These are phyloP conservation scores for Cyanocitta stelleri DNA, from an alignment of 2,113 vertebrate genomes.

Conservation along the genomic window DNA sequence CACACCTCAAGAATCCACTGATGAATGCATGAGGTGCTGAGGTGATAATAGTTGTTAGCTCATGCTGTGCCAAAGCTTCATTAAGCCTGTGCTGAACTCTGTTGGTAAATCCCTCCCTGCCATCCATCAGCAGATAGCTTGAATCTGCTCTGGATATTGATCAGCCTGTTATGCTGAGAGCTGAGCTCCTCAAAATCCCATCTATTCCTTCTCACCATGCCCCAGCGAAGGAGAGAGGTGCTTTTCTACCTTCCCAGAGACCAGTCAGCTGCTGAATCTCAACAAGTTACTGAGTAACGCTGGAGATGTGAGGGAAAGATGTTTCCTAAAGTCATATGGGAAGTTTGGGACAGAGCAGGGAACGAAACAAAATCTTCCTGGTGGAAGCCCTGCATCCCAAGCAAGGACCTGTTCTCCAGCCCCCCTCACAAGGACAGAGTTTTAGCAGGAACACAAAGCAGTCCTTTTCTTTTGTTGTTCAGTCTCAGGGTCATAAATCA, in stretches of 20 bases:
- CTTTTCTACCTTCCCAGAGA: background rate
- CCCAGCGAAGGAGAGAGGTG: background rate
- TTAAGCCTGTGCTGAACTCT: constrained; percentile 25
- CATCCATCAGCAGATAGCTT: background rate
- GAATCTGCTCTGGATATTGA: background rate
- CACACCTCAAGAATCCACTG: background rate
- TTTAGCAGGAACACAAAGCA: background rate
- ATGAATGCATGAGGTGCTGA: background rate
- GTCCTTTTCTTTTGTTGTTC: background rate
- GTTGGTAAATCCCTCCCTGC: background rate
- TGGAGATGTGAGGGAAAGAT: background rate
- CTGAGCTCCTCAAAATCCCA: background rate
- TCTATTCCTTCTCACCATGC: background rate
- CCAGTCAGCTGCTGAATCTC: background rate
- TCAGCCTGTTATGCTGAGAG: background rate
- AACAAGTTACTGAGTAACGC: background rate
- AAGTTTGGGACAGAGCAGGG: background rate
- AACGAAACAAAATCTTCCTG: background rate
- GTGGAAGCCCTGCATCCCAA: background rate
- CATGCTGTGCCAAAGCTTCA: background rate
- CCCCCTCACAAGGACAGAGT: background rate
- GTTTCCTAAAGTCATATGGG: background rate
- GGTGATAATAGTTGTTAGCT: constrained; percentile 32
- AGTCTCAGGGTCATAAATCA: constrained; percentile 12
- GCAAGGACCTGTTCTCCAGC: background rate